Percentiles rank a stretch among this genome's conserved stretches.
These are phyloP conservation scores for Lepilemur ruficaudatus DNA, from an alignment of 2,797 vertebrate species.

Conservation along the genomic window DNA sequence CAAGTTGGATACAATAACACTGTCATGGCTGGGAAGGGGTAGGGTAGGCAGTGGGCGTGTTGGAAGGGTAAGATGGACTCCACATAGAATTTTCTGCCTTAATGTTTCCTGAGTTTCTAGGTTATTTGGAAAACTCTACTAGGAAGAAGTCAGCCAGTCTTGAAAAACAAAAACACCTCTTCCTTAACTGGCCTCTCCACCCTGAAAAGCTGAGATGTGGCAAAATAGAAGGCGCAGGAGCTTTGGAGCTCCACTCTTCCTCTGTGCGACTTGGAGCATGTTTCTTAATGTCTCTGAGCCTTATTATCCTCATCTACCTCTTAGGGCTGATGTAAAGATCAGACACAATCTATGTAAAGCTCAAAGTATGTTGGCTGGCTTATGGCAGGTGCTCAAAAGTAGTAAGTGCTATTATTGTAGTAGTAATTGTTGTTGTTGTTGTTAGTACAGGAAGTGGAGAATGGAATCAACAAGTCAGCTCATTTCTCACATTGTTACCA, in stretches of 20 bases:
- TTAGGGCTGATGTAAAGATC: not conserved
- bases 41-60: too few relatives aligned
- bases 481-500: not conserved
- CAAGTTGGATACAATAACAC: not conserved
- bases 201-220: not conserved
- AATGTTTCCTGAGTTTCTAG: not conserved
- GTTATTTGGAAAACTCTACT: not conserved
- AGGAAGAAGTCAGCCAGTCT: not conserved
- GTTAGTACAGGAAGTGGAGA: not conserved
- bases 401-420: not conserved
- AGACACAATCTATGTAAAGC: not conserved
- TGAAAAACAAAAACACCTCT: not conserved
- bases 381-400: not conserved
- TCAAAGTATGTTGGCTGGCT: not conserved
- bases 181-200: not conserved
- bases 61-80: not conserved
- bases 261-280: not conserved
- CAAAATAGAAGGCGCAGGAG: not conserved
- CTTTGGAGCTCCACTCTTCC: not conserved
- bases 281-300: not conserved
- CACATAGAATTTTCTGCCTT: not conserved
- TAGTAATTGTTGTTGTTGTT: not conserved
- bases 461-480: not conserved
- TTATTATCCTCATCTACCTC: not conserved
- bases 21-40: not conserved